Evolutionary conservation across 2,113 vertebrate genomes (phyloP), one percentile per base, ranked within the genome.

Genomic region (Alaudala cheleensis): DNA sequence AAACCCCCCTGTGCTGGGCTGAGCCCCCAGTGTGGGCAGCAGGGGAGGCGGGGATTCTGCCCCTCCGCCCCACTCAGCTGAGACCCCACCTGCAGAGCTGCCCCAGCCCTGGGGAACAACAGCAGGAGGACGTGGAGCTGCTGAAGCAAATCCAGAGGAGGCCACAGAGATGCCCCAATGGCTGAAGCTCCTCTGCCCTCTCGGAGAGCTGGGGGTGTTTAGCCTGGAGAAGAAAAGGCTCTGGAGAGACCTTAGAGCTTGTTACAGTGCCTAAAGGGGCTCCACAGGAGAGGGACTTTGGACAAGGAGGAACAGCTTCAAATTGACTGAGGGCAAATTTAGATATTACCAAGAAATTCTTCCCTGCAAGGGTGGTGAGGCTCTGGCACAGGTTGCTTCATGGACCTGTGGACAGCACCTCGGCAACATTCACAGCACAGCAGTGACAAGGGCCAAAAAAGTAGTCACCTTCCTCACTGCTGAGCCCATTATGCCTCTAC

Each of bases 111-210:
- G 20, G 24, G 39, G 10, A 61, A 21, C n/a, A 53, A 14, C 22
- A 61, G 1, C 39, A 78, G 64, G 1, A 87, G 28, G 14, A 78
- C 0, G 1, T 23, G 33, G 19, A 86, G 64, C 28, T 78, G 23
- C 65, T 54, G 47, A 0, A 47, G 15, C 2, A 3, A 45, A 29
- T 24, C 4, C 73, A 87, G 64, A 87, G n/a, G 23, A 78, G 28
- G 24, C 28, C 56, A 61, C 0, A 1, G 39, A 61, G 47, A 1
- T 29, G 19, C 23, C 29, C 3, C 1, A 0, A 18, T 3, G 12
- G 37, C 53, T 44, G 45, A 11, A 77, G 45, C 18, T 19, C 37
- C 31, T 60, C 25, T 82, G 66, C 54, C 34, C 47, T 53, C n/a
- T 47, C 18, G n/a, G 23, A 73, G 22, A 73, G 23, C 23, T 64